Conservation (phyloP, 2,888 invertebrate species). For the Congeria kusceri region DNA sequence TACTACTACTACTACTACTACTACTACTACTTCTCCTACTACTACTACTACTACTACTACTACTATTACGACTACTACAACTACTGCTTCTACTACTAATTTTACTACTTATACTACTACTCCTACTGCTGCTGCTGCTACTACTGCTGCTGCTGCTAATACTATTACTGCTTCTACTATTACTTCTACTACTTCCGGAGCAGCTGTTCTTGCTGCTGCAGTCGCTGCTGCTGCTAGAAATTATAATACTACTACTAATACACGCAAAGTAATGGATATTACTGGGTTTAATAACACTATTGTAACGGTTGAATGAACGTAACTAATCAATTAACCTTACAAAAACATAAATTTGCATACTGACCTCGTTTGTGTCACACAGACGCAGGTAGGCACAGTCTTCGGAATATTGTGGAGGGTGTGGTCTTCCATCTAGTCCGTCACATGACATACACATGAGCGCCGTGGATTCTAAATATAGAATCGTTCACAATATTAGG, state of each 20-base stretch:
- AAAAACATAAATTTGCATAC: not conserved
- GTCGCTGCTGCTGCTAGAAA: too few species aligned
- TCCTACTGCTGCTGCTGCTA: slow-evolving; percentile 16
- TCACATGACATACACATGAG: slow-evolving; percentile 20
- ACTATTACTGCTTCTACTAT: not conserved
- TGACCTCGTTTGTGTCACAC: slow-evolving; percentile 29
- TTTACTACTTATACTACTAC: slow-evolving; percentile 13
- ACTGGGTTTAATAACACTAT: too few species aligned
- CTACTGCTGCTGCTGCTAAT: slow-evolving; percentile 3
- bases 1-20: slow-evolving; percentile 42
- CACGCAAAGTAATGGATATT: too few species aligned
- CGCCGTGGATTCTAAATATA: slow-evolving; percentile 9
- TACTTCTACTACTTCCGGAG: too few species aligned
- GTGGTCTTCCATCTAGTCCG: slow-evolving; percentile 23
- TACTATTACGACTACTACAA: slow-evolving; percentile 11
- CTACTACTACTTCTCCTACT: slow-evolving; percentile 37
- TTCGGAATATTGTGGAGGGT: slow-evolving; percentile 25
- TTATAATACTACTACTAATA: too few species aligned
- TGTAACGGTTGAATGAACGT: too few species aligned
- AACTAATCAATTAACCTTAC: too few species aligned
- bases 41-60: slow-evolving; percentile 25
- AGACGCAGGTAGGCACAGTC: slow-evolving; percentile 20
- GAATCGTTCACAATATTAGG: too few species aligned
- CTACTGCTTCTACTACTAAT: slow-evolving; percentile 14
- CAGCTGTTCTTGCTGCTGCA: too few species aligned